A percentile compares a stretch with the other conserved stretches of the same genome.
phyloP scores from a whole-genome alignment of 2,888 invertebrate species.

The Dryadula phaetusa region DNA sequence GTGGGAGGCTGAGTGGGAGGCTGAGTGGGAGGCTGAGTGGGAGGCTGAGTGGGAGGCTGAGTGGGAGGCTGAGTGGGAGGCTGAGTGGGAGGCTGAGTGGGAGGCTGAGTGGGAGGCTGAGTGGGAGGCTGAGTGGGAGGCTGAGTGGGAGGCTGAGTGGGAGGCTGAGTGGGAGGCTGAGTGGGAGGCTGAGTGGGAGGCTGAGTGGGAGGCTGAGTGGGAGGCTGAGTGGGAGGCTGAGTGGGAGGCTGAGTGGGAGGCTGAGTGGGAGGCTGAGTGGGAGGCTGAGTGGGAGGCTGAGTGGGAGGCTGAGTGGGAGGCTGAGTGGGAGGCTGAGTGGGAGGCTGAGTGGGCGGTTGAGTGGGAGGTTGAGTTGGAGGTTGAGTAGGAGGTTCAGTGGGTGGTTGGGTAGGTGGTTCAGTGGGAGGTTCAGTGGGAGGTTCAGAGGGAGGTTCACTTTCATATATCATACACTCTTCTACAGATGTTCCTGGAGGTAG shows the following conservation, averaged over 20 bases:
- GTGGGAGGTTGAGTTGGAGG: conserved; percentile 23
- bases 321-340: neutral
- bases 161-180: neutral
- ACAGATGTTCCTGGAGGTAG: conserved; percentile 40
- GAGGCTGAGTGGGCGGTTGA: conserved; percentile 1
- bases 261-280: neutral
- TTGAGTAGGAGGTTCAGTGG: conserved; percentile 5
- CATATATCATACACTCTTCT: conserved; percentile 48
- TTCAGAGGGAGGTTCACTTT: conserved; percentile 3
- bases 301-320: conserved; percentile 12
- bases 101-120: conserved; percentile 19
- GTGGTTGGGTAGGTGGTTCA: neutral
- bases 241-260: neutral
- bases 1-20: conserved; percentile 4
- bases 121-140: neutral
- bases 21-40: neutral
- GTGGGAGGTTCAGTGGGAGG: conserved; percentile 23
- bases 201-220: neutral
- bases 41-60: conserved; percentile 11
- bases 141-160: neutral
- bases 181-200: neutral
- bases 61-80: neutral
- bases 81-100: neutral
- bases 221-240: neutral
- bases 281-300: neutral